phyloP scores from a whole-genome alignment of 30 jellyfish, hydroid and myxozoan genomes.

The Rhopilema esculentum region DNA sequence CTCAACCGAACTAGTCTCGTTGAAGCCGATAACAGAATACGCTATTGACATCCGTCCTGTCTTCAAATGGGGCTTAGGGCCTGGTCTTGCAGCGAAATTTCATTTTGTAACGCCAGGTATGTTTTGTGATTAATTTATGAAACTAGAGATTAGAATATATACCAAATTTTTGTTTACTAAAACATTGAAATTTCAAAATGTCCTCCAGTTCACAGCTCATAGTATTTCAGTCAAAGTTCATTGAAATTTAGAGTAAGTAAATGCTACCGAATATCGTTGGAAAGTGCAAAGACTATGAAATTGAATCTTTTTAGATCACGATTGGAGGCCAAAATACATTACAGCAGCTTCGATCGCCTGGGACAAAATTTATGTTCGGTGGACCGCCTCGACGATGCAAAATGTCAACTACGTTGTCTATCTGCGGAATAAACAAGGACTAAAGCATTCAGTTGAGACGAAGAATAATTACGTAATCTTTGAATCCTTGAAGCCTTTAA shows the following conservation, averaged over 20 bases:
- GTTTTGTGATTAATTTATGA: not conserved
- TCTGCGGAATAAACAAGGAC: conserved; percentile 1
- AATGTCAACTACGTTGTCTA: conserved; percentile 4
- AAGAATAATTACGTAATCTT: not conserved
- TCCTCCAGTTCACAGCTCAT: no score
- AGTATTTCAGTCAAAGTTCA: no score
- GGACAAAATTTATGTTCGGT: conserved; percentile 19
- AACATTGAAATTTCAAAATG: no score
- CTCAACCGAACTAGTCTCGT: conserved; percentile 19
- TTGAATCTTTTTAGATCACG: not conserved
- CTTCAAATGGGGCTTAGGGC: conserved; percentile 55
- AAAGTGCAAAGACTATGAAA: no score
- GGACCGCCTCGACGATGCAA: conserved; percentile 16
- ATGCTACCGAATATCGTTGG: no score
- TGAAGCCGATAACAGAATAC: conserved; percentile 46
- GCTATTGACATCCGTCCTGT: conserved; percentile 45
- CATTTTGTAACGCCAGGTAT: conserved; percentile 57
- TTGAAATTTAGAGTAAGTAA: no score
- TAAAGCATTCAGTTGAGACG: conserved; percentile 20
- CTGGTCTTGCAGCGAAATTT: conserved; percentile 36
- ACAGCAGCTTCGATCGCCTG: conserved; percentile 11
- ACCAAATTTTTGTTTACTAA: not conserved
- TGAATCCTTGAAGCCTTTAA: conserved; percentile 11
- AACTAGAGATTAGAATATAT: not conserved
- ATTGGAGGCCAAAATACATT: not conserved